Conservation (phyloP, 2,113 vertebrate genomes). For the Ailuropoda melanoleuca region DNA sequence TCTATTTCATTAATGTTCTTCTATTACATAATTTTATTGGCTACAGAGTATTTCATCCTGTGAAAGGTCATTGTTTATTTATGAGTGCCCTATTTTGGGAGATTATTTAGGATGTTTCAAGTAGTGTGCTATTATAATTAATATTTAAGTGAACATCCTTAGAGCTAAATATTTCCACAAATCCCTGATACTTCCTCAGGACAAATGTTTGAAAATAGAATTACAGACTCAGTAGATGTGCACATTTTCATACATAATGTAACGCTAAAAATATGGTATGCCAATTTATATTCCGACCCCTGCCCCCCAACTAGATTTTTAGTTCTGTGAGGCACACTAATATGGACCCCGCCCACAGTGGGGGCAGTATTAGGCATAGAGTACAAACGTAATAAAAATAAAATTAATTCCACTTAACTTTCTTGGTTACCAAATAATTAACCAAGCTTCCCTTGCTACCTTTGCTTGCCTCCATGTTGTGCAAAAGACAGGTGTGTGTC, state of each 20-base stretch:
- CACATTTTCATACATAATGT: not conserved
- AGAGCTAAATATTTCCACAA: not conserved
- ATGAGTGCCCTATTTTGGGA: not conserved
- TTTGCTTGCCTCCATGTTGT: not conserved
- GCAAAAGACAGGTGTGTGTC: not conserved
- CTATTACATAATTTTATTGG: not conserved
- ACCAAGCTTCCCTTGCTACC: not conserved
- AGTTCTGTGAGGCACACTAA: not conserved
- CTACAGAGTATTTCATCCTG: not conserved
- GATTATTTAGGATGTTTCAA: not conserved
- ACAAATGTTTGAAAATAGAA: conserved; percentile 10
- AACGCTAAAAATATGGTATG: not conserved
- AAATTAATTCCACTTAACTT: not conserved
- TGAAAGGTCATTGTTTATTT: conserved; percentile 38
- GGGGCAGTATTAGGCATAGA: not conserved
- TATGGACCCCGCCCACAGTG: not conserved
- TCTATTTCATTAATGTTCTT: conserved; percentile 11
- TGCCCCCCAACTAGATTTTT: not conserved
- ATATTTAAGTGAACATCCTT: conserved; percentile 20
- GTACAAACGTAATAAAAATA: not conserved
- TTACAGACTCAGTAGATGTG: not conserved
- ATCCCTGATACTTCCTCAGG: not conserved
- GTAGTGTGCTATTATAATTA: not conserved
- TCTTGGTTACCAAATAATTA: not conserved
- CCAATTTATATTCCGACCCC: not conserved